Conservation (phyloP, 2,797 vertebrate species). For the Sebastolobus altivelis region DNA sequence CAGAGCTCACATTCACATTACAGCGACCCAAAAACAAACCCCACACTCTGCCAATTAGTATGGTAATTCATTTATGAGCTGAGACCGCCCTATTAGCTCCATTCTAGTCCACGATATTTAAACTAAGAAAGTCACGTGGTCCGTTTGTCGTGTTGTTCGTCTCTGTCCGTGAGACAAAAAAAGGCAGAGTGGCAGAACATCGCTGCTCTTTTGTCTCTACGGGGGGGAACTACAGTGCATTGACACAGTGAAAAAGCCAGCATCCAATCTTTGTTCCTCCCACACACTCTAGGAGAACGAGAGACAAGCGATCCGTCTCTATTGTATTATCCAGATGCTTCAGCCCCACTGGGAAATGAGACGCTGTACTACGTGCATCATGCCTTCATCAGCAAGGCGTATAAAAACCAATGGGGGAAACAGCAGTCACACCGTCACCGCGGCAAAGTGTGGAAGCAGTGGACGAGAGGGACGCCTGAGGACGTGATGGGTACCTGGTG, state of each 20-base stretch:
- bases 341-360: slow-evolving; percentile 67
- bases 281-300: slow-evolving; percentile 63
- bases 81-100: slow-evolving; percentile 48
- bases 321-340: slow-evolving; percentile 79
- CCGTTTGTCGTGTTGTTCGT: slow-evolving; percentile 35
- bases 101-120: slow-evolving; percentile 32
- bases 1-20: slow-evolving; percentile 47
- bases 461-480: slow-evolving; percentile 14
- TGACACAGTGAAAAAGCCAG: slow-evolving; percentile 65
- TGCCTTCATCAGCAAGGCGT: slow-evolving; percentile 57
- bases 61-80: slow-evolving; percentile 64
- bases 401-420: slow-evolving; percentile 39
- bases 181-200: slow-evolving; percentile 37
- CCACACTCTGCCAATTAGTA: slow-evolving; percentile 56
- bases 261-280: slow-evolving; percentile 77
- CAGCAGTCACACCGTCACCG: neutral
- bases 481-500: slow-evolving; percentile 42
- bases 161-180: slow-evolving; percentile 39
- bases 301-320: slow-evolving; percentile 74
- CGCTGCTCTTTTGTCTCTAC: slow-evolving; percentile 67
- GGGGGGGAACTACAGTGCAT: slow-evolving; percentile 57
- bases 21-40: slow-evolving; percentile 58
- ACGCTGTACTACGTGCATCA: slow-evolving; percentile 50
- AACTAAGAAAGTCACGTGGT: slow-evolving; percentile 40
- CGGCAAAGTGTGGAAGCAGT: slow-evolving; percentile 7